Evolutionary conservation across 2,797 vertebrate genomes (phyloP).

Genomic region (Taeniopygia guttata): DNA sequence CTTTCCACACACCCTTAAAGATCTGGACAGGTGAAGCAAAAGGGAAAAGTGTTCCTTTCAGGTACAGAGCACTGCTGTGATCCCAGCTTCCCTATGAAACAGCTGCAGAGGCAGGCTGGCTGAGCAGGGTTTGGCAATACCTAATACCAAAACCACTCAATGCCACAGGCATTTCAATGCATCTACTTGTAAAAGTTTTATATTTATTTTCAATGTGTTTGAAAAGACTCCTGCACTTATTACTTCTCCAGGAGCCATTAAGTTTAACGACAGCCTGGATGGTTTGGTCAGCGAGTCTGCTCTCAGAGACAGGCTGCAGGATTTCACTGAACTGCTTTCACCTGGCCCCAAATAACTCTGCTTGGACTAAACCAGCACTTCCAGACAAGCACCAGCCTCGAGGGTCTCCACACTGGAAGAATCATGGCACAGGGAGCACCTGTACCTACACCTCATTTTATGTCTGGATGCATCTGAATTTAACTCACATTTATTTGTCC

Average conservation of each 20-base stretch:
- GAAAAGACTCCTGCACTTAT: not conserved
- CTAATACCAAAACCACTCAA: not conserved
- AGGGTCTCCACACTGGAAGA: not conserved
- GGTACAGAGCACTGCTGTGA: not conserved
- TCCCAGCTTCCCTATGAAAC: not conserved
- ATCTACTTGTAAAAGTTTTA: not conserved
- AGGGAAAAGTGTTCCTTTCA: not conserved
- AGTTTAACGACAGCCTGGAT: not conserved
- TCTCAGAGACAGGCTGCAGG: not conserved
- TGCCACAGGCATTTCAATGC: not conserved
- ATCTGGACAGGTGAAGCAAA: not conserved
- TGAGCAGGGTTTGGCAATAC: not conserved
- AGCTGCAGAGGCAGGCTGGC: not conserved
- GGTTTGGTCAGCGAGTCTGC: not conserved
- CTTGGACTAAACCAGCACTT: not conserved
- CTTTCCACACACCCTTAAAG: not conserved
- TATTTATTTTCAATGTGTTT: not conserved
- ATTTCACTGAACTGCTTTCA: not conserved
- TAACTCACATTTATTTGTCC: slow-evolving; percentile 34
- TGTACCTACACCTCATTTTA: not conserved
- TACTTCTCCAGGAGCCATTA: slow-evolving; percentile 3
- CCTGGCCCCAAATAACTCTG: not conserved
- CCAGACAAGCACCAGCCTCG: not conserved
- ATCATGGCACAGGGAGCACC: not conserved
- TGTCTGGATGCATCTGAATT: not conserved